A percentile compares a stretch with the other conserved stretches of the same genome.
These are phyloP conservation scores for Platorchestia sp. DNA, from an alignment of 1,140 invertebrate species.

Conservation along the genomic window DNA sequence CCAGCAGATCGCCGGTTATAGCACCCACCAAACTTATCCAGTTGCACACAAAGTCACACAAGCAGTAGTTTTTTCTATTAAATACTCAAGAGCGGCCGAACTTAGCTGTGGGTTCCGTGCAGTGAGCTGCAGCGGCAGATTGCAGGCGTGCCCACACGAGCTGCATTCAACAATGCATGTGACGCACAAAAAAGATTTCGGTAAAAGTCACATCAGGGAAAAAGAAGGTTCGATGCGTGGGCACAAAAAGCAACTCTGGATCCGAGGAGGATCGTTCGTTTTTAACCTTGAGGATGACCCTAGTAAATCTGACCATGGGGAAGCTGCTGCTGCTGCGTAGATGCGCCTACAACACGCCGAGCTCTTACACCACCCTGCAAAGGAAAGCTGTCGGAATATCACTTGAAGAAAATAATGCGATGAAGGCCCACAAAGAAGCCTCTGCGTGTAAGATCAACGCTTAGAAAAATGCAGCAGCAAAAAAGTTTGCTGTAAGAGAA, in stretches of 20 bases:
- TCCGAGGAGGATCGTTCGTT: constrained; percentile 8
- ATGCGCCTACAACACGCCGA: neutral
- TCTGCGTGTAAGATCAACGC: neutral
- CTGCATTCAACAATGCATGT: constrained; percentile 29
- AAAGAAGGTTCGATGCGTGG: neutral
- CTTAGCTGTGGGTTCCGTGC: neutral
- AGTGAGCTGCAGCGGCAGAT: constrained; percentile 16
- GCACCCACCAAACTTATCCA: neutral
- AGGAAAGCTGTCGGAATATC: neutral
- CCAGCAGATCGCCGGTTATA: too few relatives aligned
- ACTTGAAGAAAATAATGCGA: neutral
- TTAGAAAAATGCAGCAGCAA: neutral
- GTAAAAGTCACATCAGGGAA: neutral
- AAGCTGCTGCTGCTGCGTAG: constrained; percentile 24
- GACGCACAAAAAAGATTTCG: neutral
- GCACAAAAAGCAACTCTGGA: neutral
- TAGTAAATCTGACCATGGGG: constrained; percentile 43
- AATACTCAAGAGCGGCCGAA: neutral
- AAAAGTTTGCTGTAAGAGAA: neutral
- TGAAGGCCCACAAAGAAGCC: too few relatives aligned
- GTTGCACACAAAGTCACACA: neutral
- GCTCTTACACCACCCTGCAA: neutral
- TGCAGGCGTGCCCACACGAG: neutral
- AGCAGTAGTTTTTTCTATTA: neutral
- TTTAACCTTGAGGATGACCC: constrained; percentile 47